Evolutionary conservation across 2,888 invertebrate genomes (phyloP), one percentile per base, ranked within the genome.

Genomic region (Andrena dorsata): DNA sequence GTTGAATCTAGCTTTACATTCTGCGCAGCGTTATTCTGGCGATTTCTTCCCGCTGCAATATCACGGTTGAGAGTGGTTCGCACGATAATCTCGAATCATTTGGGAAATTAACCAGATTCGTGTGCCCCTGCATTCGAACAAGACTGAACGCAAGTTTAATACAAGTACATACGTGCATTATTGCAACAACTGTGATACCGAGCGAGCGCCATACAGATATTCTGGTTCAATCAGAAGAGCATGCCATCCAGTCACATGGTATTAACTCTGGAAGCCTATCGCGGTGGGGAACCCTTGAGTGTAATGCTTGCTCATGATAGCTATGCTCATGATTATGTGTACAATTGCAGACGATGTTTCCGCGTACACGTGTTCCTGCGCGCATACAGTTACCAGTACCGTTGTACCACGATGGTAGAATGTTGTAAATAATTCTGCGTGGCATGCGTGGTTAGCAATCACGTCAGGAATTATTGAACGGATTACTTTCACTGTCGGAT

Each of bases 211-310:
- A 47, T 20, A n/a, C 16, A 51, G 56, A 65, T 68, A 69, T 64
- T n/a, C 60, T 13, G 35, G 69, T 72, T 32, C 76, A 76, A 82
- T 80, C 72, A 35, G 76, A 76, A 64, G 71, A 76, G 65, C 63
- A 53, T 28, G 49, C 71, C 41, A 20, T 10, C 71, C 63, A 68
- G 75, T 35, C n/a, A 53, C 10, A 80, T 72, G 69, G 76, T 72
- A 69, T 72, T 80, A 75, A 80, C 69, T 51, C 64, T 69, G 72
- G 72, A 72, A 76, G 72, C 82, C 76, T 69, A 82, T 76, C 80
- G 53, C 64, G 63, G 60, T 51, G 41, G 20, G 28, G 53, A 74
- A 64, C 41, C 65, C 64, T 64, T 32, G 23, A 65, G 20, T 69
- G 20, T 65, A 82, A 69, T 69, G 69, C 68, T n/a, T 51, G n/a